Conservation (phyloP, 2,113 vertebrate species). For the Triplophysa tibetana region DNA sequence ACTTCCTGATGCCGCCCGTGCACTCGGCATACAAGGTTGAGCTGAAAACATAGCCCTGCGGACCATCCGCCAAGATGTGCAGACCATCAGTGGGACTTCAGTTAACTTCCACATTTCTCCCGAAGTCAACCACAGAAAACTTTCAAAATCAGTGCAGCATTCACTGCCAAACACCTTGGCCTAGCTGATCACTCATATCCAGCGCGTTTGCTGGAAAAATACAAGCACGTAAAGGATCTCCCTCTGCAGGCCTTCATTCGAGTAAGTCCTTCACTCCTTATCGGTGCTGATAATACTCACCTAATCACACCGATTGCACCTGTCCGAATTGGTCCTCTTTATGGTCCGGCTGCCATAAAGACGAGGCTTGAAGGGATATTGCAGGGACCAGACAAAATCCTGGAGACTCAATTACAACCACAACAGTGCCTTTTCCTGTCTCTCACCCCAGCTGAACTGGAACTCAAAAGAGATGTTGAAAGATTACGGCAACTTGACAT, state of each 20-base stretch:
- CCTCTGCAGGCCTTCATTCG: not conserved
- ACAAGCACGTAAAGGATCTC: slow-evolving; percentile 5
- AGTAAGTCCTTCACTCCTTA: not conserved
- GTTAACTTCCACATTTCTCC: slow-evolving; percentile 20
- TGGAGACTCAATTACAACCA: not conserved
- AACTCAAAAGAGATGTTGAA: not conserved
- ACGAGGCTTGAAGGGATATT: not conserved
- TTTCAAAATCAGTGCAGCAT: slow-evolving; percentile 8
- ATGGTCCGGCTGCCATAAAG: not conserved
- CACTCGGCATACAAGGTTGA: not conserved
- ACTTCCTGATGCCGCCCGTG: not conserved
- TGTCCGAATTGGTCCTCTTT: not conserved
- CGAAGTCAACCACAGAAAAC: not conserved
- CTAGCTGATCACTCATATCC: slow-evolving; percentile 7
- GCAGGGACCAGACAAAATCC: not conserved
- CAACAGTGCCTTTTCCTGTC: not conserved
- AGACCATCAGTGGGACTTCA: not conserved
- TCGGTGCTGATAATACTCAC: not conserved
- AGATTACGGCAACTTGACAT: not conserved
- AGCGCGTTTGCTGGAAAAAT: not conserved
- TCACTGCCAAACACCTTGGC: slow-evolving; percentile 11
- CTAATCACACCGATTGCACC: not conserved
- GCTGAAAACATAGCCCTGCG: slow-evolving; percentile 4
- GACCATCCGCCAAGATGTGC: slow-evolving; percentile 1
- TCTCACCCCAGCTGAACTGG: not conserved